Conservation (phyloP, 1,140 invertebrate genomes). For the Drosophila sp. region DNA sequence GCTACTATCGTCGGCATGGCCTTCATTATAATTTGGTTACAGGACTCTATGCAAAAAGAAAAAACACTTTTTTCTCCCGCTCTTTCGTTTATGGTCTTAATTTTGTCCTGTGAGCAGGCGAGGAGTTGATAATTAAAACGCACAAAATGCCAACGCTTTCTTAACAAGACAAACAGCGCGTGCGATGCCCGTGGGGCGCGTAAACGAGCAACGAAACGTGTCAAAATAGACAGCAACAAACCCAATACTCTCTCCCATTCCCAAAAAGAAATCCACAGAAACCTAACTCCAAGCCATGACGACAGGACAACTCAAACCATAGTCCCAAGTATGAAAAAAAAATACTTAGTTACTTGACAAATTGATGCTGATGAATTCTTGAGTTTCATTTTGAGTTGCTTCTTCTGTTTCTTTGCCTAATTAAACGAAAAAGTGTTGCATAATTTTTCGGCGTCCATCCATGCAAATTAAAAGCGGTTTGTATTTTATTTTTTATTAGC, state of each 20-base stretch:
- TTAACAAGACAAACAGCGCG: slow-evolving; percentile 55
- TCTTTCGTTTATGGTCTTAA: no score
- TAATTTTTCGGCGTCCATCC: slow-evolving; percentile 45
- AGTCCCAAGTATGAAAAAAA: neutral
- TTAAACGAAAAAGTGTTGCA: slow-evolving; percentile 61
- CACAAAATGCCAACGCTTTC: slow-evolving; percentile 44
- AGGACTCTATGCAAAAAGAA: slow-evolving; percentile 21
- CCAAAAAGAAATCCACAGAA: neutral
- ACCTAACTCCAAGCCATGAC: slow-evolving; percentile 27
- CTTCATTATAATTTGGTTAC: slow-evolving; percentile 14
- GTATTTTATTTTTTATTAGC: slow-evolving; percentile 4
- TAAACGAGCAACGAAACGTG: slow-evolving; percentile 49
- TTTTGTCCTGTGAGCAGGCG: slow-evolving; percentile 18
- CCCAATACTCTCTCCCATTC: neutral
- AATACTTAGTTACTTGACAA: slow-evolving; percentile 51
- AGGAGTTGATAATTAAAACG: slow-evolving; percentile 54
- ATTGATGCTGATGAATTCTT: slow-evolving; percentile 63
- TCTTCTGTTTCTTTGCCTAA: slow-evolving; percentile 24
- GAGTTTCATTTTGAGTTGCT: slow-evolving; percentile 38
- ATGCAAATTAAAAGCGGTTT: slow-evolving; percentile 44
- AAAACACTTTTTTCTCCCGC: slow-evolving; percentile 31
- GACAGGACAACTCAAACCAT: neutral
- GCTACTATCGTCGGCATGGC: neutral
- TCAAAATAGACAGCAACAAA: slow-evolving; percentile 47
- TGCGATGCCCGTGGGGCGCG: slow-evolving; percentile 33